A percentile compares a stretch with the other conserved stretches of the same genome.
Conservation (phyloP, 2,797 vertebrate genomes). For the Acanthis flammea region DNA sequence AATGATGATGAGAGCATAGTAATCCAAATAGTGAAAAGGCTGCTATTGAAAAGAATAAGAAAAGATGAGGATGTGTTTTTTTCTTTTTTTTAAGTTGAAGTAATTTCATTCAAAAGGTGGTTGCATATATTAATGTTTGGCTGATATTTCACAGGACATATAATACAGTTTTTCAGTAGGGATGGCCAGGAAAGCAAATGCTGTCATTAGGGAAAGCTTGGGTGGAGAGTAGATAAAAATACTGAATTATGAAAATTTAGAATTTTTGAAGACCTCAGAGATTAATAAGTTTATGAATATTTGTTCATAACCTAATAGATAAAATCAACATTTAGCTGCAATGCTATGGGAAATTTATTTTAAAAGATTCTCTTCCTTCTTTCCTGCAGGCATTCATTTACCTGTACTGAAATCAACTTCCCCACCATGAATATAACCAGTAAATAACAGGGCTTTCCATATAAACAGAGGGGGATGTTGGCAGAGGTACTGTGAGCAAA, state of each 20-base stretch:
- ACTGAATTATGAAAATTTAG: not conserved
- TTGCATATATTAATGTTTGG: not conserved
- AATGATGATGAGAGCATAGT: not conserved
- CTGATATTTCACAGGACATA: not conserved
- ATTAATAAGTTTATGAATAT: slow-evolving; percentile 12
- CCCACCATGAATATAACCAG: not conserved
- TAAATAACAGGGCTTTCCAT: not conserved
- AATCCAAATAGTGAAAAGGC: not conserved
- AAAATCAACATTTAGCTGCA: not conserved
- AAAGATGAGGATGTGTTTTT: not conserved
- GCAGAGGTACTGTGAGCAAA: not conserved
- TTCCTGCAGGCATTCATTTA: not conserved
- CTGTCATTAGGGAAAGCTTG: not conserved
- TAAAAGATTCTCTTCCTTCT: not conserved
- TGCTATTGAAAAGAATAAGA: not conserved
- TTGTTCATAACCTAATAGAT: not conserved
- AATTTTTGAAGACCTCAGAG: not conserved
- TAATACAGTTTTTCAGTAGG: not conserved
- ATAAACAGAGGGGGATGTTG: not conserved
- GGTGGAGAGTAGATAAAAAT: not conserved
- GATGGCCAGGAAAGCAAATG: not conserved
- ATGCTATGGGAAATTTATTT: not conserved
- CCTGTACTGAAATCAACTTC: not conserved
- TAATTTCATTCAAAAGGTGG: not conserved
- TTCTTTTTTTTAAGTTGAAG: rapidly evolving